A percentile compares a stretch with the other conserved stretches of the same genome.
phyloP scores from a whole-genome alignment of 2,797 vertebrate genomes.

The Phoebastria nigripes region DNA sequence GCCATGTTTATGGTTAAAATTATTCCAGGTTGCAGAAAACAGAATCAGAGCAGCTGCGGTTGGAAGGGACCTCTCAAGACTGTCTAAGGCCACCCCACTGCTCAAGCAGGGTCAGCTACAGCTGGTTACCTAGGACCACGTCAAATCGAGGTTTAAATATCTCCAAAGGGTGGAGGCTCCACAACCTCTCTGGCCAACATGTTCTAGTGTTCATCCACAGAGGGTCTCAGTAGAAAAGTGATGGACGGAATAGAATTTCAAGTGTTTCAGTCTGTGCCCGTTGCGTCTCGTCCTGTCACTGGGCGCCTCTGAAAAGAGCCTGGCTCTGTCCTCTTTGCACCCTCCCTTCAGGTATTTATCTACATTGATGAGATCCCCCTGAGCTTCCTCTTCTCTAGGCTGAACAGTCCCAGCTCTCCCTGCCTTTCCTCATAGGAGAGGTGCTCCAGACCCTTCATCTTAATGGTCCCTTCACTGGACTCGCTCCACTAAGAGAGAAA shows the following conservation, averaged over 20 bases:
- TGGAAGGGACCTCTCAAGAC: background rate
- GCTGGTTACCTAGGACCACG: accelerated
- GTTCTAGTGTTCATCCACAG: background rate
- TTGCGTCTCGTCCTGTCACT: background rate
- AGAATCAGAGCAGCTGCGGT: background rate
- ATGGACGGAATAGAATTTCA: background rate
- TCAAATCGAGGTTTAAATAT: accelerated
- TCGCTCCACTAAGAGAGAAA: background rate
- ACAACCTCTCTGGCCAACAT: background rate
- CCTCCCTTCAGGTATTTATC: background rate
- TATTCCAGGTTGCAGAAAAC: background rate
- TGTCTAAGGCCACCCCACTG: background rate
- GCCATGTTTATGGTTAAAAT: background rate
- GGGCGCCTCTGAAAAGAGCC: background rate
- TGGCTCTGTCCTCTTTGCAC: background rate
- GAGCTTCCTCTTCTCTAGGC: background rate
- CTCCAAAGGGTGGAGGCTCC: background rate
- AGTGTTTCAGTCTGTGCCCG: background rate
- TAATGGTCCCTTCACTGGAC: background rate
- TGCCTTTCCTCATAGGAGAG: background rate
- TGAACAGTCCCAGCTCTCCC: background rate
- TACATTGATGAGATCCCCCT: background rate
- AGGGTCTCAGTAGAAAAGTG: background rate
- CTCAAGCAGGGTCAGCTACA: background rate
- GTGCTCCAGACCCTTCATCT: background rate